Percentiles rank a stretch among this genome's conserved stretches.
These are phyloP conservation scores for Poeciliopsis infans DNA, from an alignment of 2,797 vertebrate genomes.

Conservation along the genomic window DNA sequence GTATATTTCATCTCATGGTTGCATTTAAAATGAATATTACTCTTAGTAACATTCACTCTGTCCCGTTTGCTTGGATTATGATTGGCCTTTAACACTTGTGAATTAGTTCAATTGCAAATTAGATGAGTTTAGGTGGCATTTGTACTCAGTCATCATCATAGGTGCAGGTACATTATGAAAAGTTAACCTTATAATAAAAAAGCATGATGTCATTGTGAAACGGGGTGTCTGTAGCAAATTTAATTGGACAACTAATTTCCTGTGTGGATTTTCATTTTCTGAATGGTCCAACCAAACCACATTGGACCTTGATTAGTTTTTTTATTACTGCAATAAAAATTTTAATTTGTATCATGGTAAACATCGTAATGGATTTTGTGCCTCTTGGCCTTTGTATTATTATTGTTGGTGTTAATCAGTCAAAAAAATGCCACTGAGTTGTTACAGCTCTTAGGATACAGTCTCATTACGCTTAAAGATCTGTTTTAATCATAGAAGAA, in stretches of 20 bases:
- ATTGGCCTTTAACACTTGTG: constrained; percentile 18
- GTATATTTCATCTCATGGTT: constrained; percentile 34
- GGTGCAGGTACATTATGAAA: constrained; percentile 13
- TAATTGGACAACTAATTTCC: not conserved
- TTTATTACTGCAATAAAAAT: not conserved
- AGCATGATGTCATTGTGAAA: not conserved
- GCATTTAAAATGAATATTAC: constrained; percentile 1
- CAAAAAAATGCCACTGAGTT: constrained; percentile 16
- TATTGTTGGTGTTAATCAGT: constrained; percentile 10
- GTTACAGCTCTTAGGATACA: not conserved
- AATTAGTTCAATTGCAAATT: constrained; percentile 10
- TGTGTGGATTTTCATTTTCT: constrained; percentile 14
- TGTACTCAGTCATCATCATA: constrained; percentile 11
- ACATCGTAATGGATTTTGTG: not conserved
- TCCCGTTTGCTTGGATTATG: not conserved
- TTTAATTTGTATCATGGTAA: not conserved
- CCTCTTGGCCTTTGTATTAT: not conserved
- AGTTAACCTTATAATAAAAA: not conserved
- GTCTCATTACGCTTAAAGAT: constrained; percentile 12
- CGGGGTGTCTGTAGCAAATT: not conserved
- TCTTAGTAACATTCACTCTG: not conserved
- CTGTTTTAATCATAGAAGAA: constrained; percentile 11
- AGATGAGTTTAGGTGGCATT: constrained; percentile 24
- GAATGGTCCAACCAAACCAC: not conserved
- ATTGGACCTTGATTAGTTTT: not conserved